Conservation (phyloP, 2,797 vertebrate species). For the Glossophaga mutica region DNA sequence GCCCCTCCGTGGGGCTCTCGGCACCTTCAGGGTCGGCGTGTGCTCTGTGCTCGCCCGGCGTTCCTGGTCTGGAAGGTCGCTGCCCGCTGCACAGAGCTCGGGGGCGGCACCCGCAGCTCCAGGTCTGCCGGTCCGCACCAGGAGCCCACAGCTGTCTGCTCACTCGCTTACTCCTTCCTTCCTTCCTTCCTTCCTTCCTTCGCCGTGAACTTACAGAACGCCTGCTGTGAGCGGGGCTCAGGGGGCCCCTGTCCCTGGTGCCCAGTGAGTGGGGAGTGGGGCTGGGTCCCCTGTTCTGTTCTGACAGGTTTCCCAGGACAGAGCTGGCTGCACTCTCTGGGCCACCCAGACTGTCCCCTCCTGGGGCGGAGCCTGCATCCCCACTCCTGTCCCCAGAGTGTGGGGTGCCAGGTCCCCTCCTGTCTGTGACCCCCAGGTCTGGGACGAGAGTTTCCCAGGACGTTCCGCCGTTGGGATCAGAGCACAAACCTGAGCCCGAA, state of each 20-base stretch:
- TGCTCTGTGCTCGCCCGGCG: rapidly evolving
- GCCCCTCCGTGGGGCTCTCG: rapidly evolving
- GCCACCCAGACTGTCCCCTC: background rate
- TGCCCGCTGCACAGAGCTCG: background rate
- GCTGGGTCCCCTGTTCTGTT: background rate
- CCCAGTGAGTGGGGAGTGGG: background rate
- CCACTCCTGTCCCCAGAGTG: background rate
- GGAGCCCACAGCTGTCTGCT: background rate
- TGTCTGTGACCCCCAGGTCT: too few species aligned
- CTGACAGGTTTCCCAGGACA: background rate
- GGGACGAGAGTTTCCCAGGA: background rate
- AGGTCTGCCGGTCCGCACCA: too few species aligned
- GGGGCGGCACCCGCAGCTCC: rapidly evolving
- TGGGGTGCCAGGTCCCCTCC: background rate
- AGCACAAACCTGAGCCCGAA: background rate
- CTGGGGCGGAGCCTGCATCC: background rate
- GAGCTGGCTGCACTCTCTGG: background rate
- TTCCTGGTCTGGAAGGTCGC: background rate
- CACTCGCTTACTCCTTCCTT: rapidly evolving
- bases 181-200: background rate
- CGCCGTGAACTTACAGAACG: rapidly evolving
- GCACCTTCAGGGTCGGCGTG: background rate
- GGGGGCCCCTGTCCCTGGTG: rapidly evolving
- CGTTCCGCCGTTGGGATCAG: background rate
- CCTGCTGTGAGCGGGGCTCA: background rate